These are phyloP conservation scores for Chamaedrilus cognettii DNA, from an alignment of 2,888 invertebrate species.

Conservation along the genomic window DNA sequence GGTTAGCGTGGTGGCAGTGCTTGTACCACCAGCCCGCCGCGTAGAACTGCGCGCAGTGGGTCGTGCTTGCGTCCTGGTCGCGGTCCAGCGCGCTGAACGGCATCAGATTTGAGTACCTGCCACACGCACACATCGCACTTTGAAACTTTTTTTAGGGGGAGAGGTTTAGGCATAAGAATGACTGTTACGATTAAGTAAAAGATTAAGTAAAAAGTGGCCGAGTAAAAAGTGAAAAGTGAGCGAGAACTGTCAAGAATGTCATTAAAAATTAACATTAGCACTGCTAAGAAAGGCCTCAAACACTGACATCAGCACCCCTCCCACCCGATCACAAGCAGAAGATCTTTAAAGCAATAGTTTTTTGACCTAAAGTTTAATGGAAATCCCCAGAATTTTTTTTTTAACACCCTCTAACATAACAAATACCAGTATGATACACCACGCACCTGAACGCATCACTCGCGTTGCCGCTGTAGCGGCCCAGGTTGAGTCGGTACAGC, in stretches of 20 bases:
- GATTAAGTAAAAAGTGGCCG: too few species aligned
- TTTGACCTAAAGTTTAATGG: neutral
- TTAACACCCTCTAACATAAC: neutral
- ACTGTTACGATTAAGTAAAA: too few species aligned
- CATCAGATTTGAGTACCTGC: constrained; percentile 46
- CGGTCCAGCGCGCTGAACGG: constrained; percentile 52
- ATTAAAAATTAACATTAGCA: too few species aligned
- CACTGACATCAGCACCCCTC: too few species aligned
- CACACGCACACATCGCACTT: too few species aligned
- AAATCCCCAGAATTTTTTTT: neutral
- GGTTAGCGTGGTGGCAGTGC: constrained; percentile 91
- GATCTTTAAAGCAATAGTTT: too few species aligned
- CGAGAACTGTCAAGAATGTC: too few species aligned
- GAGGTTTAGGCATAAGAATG: too few species aligned
- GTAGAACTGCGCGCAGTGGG: constrained; percentile 89
- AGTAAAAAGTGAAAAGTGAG: too few species aligned
- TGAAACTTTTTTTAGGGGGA: too few species aligned
- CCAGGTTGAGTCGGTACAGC: constrained; percentile 45
- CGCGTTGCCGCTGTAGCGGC: constrained; percentile 49
- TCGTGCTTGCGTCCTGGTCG: constrained; percentile 73
- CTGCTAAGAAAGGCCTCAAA: too few species aligned
- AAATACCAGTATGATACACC: neutral
- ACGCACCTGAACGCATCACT: constrained; percentile 45
- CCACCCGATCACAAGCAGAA: too few species aligned
- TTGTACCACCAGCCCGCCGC: constrained; percentile 98